phyloP scores from a whole-genome alignment of 1,140 invertebrate species.

The Thaumetopoea pityocampa region DNA sequence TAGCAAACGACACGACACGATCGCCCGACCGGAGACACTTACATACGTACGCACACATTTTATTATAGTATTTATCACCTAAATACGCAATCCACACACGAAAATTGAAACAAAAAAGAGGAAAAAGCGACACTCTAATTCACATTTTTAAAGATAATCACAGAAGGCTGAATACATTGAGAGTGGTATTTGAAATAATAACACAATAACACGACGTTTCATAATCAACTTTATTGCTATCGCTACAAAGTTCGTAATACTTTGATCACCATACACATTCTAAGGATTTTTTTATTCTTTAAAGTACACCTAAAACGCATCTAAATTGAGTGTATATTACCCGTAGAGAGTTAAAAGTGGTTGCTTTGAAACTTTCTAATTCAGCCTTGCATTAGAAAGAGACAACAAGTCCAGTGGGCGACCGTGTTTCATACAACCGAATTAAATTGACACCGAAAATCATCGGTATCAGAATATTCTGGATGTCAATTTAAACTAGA shows the following conservation, averaged over 20 bases:
- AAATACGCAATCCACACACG: constrained; percentile 33
- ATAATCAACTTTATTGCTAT: constrained; percentile 58
- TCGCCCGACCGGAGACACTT: constrained; percentile 49
- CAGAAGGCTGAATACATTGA: constrained; percentile 28
- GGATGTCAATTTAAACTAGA: constrained; percentile 6
- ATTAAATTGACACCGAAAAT: too few relatives aligned
- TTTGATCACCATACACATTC: constrained; percentile 58
- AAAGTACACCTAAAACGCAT: constrained; percentile 34
- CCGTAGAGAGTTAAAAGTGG: constrained; percentile 19
- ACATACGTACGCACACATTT: constrained; percentile 22
- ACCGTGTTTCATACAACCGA: constrained; percentile 32
- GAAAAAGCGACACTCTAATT: constrained; percentile 42
- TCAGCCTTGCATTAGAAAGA: constrained; percentile 73
- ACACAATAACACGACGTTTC: constrained; percentile 29
- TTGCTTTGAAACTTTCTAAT: constrained; percentile 68
- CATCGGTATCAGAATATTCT: too few relatives aligned
- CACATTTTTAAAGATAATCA: constrained; percentile 22
- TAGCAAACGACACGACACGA: constrained; percentile 59
- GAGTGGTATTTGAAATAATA: constrained; percentile 19
- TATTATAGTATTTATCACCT: constrained; percentile 47
- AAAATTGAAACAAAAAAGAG: constrained; percentile 8
- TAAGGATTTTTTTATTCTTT: constrained; percentile 46
- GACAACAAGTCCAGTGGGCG: constrained; percentile 44
- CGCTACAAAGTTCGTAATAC: constrained; percentile 62
- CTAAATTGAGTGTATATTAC: constrained; percentile 29